Evolutionary conservation across 2,113 vertebrate genomes (phyloP).

Genomic region (Monopterus albus): DNA sequence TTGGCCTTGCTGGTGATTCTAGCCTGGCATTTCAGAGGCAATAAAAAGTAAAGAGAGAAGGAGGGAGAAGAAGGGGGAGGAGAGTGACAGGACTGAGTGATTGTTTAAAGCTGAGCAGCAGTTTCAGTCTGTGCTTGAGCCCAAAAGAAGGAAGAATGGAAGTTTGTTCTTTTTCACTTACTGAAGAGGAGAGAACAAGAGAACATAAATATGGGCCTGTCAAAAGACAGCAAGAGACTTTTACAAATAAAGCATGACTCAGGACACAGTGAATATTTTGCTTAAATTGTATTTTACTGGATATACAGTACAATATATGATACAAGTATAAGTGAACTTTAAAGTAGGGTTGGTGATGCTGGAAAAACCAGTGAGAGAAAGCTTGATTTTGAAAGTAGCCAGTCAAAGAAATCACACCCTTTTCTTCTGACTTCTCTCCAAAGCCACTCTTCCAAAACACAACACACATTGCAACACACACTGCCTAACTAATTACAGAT

Average conservation of each 20-base stretch:
- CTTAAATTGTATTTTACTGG: conserved; percentile 37
- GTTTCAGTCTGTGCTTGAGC: conserved; percentile 35
- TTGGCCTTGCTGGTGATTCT: conserved; percentile 76
- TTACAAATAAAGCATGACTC: conserved; percentile 21
- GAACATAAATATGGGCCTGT: conserved; percentile 1
- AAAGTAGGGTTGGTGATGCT: too few relatives aligned
- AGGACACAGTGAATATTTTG: conserved; percentile 6
- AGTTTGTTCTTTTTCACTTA: conserved; percentile 35
- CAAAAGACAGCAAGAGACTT: conserved; percentile 1
- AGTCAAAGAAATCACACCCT: too few relatives aligned
- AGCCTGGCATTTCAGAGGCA: conserved; percentile 79
- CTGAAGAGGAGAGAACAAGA: conserved; percentile 10
- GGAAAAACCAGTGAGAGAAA: too few relatives aligned
- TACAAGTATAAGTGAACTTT: conserved; percentile 23
- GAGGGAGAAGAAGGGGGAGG: background rate
- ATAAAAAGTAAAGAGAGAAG: conserved; percentile 55
- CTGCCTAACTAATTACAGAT: too few relatives aligned
- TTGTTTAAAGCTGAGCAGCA: conserved; percentile 52
- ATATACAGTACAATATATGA: conserved; percentile 47
- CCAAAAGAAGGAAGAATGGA: conserved; percentile 34
- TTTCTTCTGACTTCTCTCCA: too few relatives aligned
- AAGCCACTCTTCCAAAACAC: too few relatives aligned
- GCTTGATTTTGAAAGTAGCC: too few relatives aligned
- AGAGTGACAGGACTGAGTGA: conserved; percentile 46
- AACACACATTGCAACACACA: too few relatives aligned